A percentile compares a stretch with the other conserved stretches of the same genome.
These are phyloP conservation scores for Himalopsyche japonica DNA, from an alignment of 2,888 invertebrate species.

Conservation along the genomic window DNA sequence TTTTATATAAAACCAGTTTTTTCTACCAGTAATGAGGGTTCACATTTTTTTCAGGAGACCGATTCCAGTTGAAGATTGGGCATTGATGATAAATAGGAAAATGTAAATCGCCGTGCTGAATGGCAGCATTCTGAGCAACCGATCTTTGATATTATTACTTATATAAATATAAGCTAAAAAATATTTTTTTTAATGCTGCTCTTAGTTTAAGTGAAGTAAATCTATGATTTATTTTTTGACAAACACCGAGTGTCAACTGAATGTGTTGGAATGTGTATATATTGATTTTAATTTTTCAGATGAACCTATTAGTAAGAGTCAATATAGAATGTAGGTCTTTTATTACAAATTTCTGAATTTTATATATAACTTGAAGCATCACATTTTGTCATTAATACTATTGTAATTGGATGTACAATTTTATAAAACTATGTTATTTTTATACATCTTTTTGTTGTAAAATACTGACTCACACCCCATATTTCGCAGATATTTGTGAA, in stretches of 20 bases:
- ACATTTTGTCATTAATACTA: neutral
- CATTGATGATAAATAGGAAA: neutral
- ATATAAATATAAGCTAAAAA: neutral
- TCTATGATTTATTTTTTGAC: neutral
- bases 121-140: neutral
- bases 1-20: no score
- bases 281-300: neutral
- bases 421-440: neutral
- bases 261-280: neutral
- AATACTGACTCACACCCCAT: neutral
- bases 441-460: neutral
- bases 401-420: neutral
- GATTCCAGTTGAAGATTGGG: conserved; percentile 31
- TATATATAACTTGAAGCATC: neutral
- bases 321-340: neutral
- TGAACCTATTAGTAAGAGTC: neutral
- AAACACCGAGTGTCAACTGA: neutral
- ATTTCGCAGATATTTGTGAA: no score
- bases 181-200: neutral
- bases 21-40: no score
- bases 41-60: conserved; percentile 31
- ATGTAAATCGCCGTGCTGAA: neutral
- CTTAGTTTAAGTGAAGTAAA: neutral
- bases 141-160: neutral
- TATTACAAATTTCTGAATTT: neutral